Base-by-base conservation (phyloP, 2,888 invertebrate genomes). In the Stratiomys singularior region DNA sequence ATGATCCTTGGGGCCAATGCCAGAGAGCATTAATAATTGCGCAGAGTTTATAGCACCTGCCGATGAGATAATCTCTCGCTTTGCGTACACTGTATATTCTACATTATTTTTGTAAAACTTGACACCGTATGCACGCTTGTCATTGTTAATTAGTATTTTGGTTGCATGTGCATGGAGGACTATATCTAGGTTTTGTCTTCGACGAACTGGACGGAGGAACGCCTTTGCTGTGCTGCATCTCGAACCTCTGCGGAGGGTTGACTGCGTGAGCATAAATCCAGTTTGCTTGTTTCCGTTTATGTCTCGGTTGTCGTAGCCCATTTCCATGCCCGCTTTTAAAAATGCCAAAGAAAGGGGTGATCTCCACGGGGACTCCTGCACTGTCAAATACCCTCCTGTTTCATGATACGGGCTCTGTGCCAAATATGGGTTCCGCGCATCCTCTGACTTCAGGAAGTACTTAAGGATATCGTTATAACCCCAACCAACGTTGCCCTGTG, bases 21-120 rank as follows among this genome's bases (percentile, higher is more conserved):
- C 98, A 76, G 96, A 96, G 9, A 98, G 85, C 96, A 97, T 96
- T 81, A 98, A 89, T 23, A 98, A 84, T 82, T 98, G 96, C 0
- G 98, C 97, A 1, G 94, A 92, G 76, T 94, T 93, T 47, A 98
- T 91, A 0, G 97, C 92, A 0, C 98, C 98, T 0, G 96, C 94
- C 1, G 95, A 94, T 82, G 96, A 88, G 7, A 98, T 91, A 0
- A 98, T 91, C 86, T 96, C 96, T 76, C 93, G 90, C 79, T 92
- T 91, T 0, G 95, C 95, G 79, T 91, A 89, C 0, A 94, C 93
- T 64, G 90, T 88, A 74, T 92, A 90, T 76, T 89, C 90, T 76
- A 89, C 89, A 0, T 93, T 92, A 76, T 92, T 89, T 60, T 93
- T 89, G 7, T 92, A 84, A 80, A 93, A 94, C 82, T 94, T 93